A percentile compares a stretch with the other conserved stretches of the same genome.
These are phyloP conservation scores for Sarcophaga bullata DNA, from an alignment of 1,140 invertebrate genomes.

Conservation along the genomic window DNA sequence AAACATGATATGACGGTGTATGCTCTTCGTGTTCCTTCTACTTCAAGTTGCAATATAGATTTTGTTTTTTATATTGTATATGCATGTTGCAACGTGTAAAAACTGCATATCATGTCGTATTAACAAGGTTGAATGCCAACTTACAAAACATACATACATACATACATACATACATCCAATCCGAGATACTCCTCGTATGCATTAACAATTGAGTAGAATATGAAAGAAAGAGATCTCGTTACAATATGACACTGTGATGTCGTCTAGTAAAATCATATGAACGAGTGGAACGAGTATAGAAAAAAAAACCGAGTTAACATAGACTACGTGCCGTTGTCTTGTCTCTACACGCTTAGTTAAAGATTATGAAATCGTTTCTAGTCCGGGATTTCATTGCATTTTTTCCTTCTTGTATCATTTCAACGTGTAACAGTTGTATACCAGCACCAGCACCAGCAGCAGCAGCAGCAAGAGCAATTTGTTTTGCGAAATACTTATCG, in stretches of 20 bases:
- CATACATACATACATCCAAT: neutral
- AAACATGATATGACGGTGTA: constrained; percentile 36
- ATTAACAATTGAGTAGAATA: neutral
- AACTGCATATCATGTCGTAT: constrained; percentile 39
- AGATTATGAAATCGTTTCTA: constrained; percentile 35
- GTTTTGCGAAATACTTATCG: constrained; percentile 11
- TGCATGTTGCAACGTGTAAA: constrained; percentile 29
- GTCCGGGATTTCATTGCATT: neutral
- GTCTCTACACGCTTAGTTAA: constrained; percentile 32
- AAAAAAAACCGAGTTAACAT: neutral
- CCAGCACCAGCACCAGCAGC: neutral
- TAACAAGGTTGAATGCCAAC: constrained; percentile 40
- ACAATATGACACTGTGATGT: neutral
- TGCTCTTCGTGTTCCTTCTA: neutral
- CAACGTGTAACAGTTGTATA: neutral
- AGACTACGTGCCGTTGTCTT: constrained; percentile 31
- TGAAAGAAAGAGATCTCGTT: neutral
- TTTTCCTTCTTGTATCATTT: neutral
- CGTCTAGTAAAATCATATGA: neutral
- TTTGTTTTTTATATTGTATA: neutral
- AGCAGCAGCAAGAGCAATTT: constrained; percentile 1
- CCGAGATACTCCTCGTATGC: neutral
- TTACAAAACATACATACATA: constrained; percentile 13
- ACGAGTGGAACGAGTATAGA: neutral
- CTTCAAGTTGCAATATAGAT: neutral